Percentiles rank a stretch among this genome's conserved stretches.
These are phyloP conservation scores for Rattus norvegicus DNA, from an alignment of 2,113 vertebrate genomes.

Conservation along the genomic window GRCr8 NC_086029.1:63978001-63978500, in stretches of 20 bases:
- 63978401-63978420: constrained; percentile 65
- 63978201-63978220: too few species aligned
- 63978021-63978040: background rate
- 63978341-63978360: constrained; percentile 70
- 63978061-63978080: background rate
- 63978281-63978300: too few species aligned
- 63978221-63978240: too few species aligned
- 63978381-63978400: constrained; percentile 3
- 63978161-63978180: too few species aligned
- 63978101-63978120: too few species aligned
- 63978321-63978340: constrained; percentile 63
- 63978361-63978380: constrained; percentile 72
- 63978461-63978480: background rate
- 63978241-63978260: too few species aligned
- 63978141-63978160: too few species aligned
- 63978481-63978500: constrained; percentile 18
- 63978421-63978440: constrained; percentile 5
- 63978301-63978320: background rate
- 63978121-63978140: too few species aligned
- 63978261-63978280: too few species aligned
- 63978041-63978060: background rate
- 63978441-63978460: constrained; percentile 39
- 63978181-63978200: too few species aligned
- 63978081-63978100: background rate
- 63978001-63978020: background rate